phyloP scores from a whole-genome alignment of 2,888 invertebrate species.

The Epistrophella euchroma region DNA sequence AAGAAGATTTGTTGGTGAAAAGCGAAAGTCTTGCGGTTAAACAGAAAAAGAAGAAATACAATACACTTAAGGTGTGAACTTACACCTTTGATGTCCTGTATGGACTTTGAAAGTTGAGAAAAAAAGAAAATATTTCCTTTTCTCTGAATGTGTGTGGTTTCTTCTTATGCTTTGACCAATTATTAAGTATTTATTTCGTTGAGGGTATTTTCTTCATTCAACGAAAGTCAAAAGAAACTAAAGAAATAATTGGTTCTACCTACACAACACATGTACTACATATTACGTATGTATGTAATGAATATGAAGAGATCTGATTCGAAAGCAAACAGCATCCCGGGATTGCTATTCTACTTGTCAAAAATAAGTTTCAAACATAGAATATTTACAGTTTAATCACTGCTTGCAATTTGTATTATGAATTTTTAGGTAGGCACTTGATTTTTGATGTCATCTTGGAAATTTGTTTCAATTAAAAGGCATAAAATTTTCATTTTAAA shows the following conservation, averaged over 20 bases:
- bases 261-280: no score
- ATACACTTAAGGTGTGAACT: constrained; percentile 18
- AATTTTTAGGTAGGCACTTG: no score
- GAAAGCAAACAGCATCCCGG: no score
- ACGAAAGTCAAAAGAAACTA: no score
- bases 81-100: constrained; percentile 22
- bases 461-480: no score
- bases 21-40: constrained; percentile 29
- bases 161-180: background rate
- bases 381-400: background rate
- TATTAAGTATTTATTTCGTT: background rate
- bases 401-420: background rate
- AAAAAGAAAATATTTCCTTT: background rate
- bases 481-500: background rate
- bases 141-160: background rate
- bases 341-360: no score
- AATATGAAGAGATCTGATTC: no score
- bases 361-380: no score
- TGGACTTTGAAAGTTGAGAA: background rate
- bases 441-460: background rate
- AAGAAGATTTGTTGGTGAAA: constrained; percentile 40
- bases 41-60: constrained; percentile 9
- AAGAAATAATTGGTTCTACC: background rate
- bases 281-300: no score
- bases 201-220: background rate